Percentiles rank a stretch among this genome's conserved stretches.
phyloP scores from a whole-genome alignment of 2,888 invertebrate species.

The Stictocephala bisonia region DNA sequence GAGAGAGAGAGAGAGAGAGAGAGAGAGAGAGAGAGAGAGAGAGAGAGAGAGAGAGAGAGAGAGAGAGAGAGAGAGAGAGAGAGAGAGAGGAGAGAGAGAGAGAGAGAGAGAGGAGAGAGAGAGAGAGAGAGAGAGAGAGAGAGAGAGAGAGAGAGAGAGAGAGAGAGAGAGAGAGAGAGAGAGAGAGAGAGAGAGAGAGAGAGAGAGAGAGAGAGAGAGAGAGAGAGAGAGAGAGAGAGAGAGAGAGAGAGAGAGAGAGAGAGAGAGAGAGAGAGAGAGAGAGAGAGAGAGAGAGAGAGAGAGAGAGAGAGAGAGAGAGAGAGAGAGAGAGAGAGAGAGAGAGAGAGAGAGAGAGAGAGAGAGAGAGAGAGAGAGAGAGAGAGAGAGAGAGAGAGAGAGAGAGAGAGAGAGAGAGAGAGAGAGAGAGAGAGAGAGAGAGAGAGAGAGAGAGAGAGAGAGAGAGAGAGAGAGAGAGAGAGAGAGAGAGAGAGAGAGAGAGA shows the following conservation, averaged over 20 bases:
- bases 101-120: not conserved
- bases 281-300: not conserved
- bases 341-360: not conserved
- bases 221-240: not conserved
- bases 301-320: not conserved
- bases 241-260: not conserved
- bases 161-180: not conserved
- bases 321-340: not conserved
- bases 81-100: constrained; percentile 2
- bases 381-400: not conserved
- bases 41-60: constrained; percentile 13
- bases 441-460: too few species aligned
- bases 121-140: not conserved
- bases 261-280: not conserved
- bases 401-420: not conserved
- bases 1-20: not conserved
- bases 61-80: constrained; percentile 13
- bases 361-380: not conserved
- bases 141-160: not conserved
- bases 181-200: not conserved
- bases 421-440: not conserved
- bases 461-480: not conserved
- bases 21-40: not conserved
- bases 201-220: not conserved
- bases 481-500: not conserved